These are phyloP conservation scores for Conchocele bisecta DNA, from an alignment of 2,888 invertebrate genomes.

Conservation along the genomic window DNA sequence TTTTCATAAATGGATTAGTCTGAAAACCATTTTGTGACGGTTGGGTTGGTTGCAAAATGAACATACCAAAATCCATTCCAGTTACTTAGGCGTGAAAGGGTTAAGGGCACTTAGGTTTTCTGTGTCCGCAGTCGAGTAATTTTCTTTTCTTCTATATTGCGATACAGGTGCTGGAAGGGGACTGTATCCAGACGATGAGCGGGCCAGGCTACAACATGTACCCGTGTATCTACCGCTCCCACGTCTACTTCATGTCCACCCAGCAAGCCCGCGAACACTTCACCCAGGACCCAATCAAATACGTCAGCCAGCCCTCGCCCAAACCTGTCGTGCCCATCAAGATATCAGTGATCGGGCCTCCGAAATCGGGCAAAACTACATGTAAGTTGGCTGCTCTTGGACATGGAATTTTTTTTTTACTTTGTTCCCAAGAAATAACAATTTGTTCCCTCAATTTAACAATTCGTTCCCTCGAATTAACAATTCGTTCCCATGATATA, in stretches of 20 bases:
- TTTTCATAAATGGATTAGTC: no score
- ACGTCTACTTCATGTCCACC: conserved; percentile 81
- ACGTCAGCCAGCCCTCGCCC: conserved; percentile 78
- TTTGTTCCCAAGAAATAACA: no score
- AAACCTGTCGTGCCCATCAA: conserved; percentile 82
- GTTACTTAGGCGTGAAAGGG: no score
- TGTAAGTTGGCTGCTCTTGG: conserved; percentile 68
- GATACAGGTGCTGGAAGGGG: conserved; percentile 79
- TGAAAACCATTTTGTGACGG: no score
- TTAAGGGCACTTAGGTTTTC: neutral
- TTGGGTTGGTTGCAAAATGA: no score
- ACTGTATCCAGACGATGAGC: conserved; percentile 81
- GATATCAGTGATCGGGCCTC: conserved; percentile 82
- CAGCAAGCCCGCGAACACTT: conserved; percentile 77
- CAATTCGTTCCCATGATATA: no score
- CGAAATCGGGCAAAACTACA: conserved; percentile 83
- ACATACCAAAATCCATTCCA: no score
- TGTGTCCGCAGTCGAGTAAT: no score
- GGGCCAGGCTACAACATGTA: conserved; percentile 75
- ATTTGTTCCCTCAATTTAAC: no score
- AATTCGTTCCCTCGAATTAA: no score
- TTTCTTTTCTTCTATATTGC: no score
- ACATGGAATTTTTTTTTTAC: neutral
- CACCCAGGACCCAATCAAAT: conserved; percentile 79
- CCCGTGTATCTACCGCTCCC: conserved; percentile 80